phyloP scores from a whole-genome alignment of 2,113 vertebrate species.

The Ammodytes marinus region DNA sequence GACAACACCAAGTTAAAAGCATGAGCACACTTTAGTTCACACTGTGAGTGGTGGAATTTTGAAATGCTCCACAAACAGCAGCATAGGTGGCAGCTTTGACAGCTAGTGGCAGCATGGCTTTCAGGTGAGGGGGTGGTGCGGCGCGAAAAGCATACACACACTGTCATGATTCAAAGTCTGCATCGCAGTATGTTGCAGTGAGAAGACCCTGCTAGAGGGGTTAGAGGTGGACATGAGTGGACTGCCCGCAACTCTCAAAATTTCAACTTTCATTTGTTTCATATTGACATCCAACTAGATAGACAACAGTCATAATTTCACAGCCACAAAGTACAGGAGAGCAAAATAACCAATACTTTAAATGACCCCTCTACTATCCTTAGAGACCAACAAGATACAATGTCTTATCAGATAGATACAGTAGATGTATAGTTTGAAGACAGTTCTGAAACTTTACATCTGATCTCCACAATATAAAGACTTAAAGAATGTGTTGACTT shows the following conservation, averaged over 20 bases:
- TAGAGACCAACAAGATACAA: background rate
- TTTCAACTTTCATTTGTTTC: background rate
- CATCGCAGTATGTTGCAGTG: background rate
- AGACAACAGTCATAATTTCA: too few relatives aligned
- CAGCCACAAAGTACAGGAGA: too few relatives aligned
- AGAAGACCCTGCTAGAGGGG: background rate
- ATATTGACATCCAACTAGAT: background rate
- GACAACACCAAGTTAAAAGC: too few relatives aligned
- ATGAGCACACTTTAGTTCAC: too few relatives aligned
- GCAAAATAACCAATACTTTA: background rate
- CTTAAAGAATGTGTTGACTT: slow-evolving; percentile 2
- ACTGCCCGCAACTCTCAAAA: background rate
- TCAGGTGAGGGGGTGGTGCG: background rate
- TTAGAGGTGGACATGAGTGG: background rate
- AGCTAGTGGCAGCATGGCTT: background rate
- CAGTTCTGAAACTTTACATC: background rate
- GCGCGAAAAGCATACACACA: too few relatives aligned
- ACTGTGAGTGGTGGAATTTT: background rate
- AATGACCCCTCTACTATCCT: background rate
- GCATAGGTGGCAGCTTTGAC: background rate
- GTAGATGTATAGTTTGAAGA: background rate
- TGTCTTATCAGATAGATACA: background rate
- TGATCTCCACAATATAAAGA: slow-evolving; percentile 3
- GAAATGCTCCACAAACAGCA: background rate
- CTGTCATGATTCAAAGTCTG: background rate